Conservation (phyloP, 2,797 vertebrate genomes). For the Octomys mimax region DNA sequence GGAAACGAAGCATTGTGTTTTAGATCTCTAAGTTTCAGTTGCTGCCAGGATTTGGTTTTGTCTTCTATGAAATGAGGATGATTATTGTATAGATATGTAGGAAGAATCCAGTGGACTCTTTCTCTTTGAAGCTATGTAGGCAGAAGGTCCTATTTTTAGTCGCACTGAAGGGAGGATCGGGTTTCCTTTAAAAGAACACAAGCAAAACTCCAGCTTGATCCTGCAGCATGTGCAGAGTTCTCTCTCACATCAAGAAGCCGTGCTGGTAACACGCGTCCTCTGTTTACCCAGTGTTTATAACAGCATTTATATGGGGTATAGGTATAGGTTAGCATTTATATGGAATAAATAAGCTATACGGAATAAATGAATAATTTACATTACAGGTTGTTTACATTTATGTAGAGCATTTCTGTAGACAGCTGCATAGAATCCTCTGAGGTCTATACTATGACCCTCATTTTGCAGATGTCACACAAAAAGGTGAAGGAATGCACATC, state of each 20-base stretch:
- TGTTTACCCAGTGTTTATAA: neutral
- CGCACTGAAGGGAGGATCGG: neutral
- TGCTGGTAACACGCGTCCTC: neutral
- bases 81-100: neutral
- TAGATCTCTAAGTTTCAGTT: neutral
- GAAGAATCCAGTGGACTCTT: constrained; percentile 19
- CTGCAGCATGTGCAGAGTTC: neutral
- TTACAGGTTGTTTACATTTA: neutral
- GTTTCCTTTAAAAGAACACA: constrained; percentile 43
- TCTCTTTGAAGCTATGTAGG: constrained; percentile 14
- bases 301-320: neutral
- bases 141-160: constrained; percentile 39
- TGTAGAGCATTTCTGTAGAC: neutral
- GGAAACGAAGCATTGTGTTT: neutral
- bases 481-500: neutral
- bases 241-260: neutral
- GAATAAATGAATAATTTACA: neutral
- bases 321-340: neutral
- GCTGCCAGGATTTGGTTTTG: constrained; percentile 31
- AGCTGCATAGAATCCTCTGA: neutral
- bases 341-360: neutral
- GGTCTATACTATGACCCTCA: neutral
- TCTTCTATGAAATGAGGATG: neutral
- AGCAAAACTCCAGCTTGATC: neutral
- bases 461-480: neutral